These are phyloP conservation scores for Sinocyclocheilus rhinocerous DNA, from an alignment of 2,113 vertebrate species.

Conservation along the genomic window DNA sequence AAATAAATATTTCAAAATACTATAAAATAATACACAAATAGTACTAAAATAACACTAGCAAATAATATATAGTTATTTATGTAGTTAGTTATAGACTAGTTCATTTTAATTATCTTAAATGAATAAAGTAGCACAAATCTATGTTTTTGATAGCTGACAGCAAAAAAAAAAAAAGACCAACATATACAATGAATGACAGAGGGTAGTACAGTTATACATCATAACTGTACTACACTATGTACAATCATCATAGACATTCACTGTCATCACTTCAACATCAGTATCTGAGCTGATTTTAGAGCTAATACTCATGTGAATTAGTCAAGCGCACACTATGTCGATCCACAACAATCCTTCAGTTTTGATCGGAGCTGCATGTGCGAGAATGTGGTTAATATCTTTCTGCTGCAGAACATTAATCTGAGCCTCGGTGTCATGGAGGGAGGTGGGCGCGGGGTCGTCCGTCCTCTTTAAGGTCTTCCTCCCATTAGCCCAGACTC, in stretches of 20 bases:
- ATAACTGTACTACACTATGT: neutral
- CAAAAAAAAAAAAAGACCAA: neutral
- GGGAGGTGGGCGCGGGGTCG: constrained; percentile 58
- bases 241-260: neutral
- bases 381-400: constrained; percentile 43
- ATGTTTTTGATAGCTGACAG: neutral
- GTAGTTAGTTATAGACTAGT: neutral
- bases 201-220: neutral
- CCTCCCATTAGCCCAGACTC: constrained; percentile 67
- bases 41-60: neutral
- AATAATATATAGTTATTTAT: neutral
- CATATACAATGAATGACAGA: neutral
- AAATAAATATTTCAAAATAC: too few species aligned
- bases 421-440: constrained; percentile 58
- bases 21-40: neutral
- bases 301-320: neutral
- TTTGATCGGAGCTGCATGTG: neutral
- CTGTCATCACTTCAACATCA: neutral
- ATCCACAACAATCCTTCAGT: neutral
- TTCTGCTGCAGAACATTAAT: constrained; percentile 66
- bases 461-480: constrained; percentile 65
- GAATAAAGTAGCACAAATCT: neutral
- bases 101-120: neutral
- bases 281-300: neutral
- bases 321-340: neutral